Percentiles rank a stretch among this genome's conserved stretches.
Evolutionary conservation across 2,113 vertebrate genomes (phyloP).

Genomic region (Chlorodrepanis virens): DNA sequence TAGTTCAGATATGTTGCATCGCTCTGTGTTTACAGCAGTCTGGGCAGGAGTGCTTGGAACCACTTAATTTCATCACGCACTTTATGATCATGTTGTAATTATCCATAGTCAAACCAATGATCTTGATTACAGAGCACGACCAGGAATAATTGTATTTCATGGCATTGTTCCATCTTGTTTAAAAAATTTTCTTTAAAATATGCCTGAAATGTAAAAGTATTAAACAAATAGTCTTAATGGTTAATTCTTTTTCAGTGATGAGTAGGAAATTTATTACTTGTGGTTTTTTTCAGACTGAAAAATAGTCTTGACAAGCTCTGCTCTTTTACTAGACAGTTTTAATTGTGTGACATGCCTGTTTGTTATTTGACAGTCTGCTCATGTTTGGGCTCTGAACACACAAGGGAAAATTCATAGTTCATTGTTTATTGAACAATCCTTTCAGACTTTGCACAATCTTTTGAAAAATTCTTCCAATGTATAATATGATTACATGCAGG

Average conservation of each 20-base stretch:
- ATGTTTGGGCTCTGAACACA: neutral
- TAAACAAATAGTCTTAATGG: neutral
- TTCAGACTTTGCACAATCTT: neutral
- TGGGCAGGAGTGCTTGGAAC: neutral
- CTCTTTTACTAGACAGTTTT: neutral
- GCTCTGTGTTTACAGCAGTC: neutral
- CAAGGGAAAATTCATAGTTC: neutral
- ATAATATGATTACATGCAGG: neutral
- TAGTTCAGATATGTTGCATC: neutral
- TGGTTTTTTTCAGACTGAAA: neutral
- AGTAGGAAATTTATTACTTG: neutral
- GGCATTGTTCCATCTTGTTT: neutral
- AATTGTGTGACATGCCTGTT: slow-evolving; percentile 26
- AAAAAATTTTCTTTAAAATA: neutral
- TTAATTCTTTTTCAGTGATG: neutral
- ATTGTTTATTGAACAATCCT: neutral
- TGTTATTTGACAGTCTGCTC: slow-evolving; percentile 26
- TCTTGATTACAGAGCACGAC: neutral
- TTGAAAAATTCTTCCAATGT: neutral
- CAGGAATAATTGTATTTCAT: neutral
- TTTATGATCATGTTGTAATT: neutral
- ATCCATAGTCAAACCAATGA: neutral
- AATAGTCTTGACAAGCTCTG: neutral
- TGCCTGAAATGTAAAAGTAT: neutral
- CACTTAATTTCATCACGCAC: rapidly evolving